Conservation (phyloP, 2,888 invertebrate genomes). For the Escarpia spicata region DNA sequence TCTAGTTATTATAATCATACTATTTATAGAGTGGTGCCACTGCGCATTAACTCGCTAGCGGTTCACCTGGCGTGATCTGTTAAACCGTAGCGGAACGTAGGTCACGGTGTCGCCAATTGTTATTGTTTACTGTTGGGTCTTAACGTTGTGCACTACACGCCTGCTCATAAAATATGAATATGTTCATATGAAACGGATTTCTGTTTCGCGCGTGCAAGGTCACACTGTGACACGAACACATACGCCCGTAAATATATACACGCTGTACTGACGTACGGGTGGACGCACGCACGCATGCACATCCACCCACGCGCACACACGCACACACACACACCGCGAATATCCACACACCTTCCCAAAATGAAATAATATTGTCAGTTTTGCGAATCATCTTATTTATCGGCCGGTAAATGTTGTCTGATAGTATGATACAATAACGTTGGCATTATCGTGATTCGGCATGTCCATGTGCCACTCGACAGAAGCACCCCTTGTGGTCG, state of each 20-base stretch:
- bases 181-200: not conserved
- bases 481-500: not conserved
- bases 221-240: not conserved
- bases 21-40: conserved; percentile 4
- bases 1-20: not conserved
- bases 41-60: not conserved
- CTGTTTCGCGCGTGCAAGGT: not conserved
- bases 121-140: not conserved
- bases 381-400: no score
- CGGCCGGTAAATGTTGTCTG: no score
- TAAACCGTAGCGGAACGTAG: not conserved
- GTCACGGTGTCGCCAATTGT: not conserved
- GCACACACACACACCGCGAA: no score
- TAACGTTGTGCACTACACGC: not conserved
- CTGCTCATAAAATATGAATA: not conserved
- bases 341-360: no score
- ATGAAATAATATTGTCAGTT: no score
- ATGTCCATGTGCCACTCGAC: not conserved
- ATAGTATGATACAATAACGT: not conserved
- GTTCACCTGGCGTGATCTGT: not conserved
- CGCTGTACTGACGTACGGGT: not conserved
- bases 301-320: no score
- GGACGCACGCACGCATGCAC: not conserved
- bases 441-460: not conserved
- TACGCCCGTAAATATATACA: not conserved